These are phyloP conservation scores for Nemotelus nigrinus DNA, from an alignment of 2,888 invertebrate species.

Conservation along the genomic window DNA sequence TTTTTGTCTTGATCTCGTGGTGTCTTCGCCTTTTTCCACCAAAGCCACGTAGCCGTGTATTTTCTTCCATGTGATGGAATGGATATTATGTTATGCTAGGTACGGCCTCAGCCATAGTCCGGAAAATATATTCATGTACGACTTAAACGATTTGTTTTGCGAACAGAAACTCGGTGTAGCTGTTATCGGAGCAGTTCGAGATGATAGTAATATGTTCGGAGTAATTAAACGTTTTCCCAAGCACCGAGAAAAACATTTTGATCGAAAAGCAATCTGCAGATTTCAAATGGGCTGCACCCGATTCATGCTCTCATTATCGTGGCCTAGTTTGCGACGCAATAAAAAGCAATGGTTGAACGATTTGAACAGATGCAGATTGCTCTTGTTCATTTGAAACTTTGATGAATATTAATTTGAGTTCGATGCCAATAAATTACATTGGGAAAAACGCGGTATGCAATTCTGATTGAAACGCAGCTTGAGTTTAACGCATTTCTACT, in stretches of 20 bases:
- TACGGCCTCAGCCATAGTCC: background rate
- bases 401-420: too few relatives aligned
- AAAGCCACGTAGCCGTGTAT: slow-evolving; percentile 12
- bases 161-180: slow-evolving; percentile 1
- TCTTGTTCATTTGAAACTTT: too few relatives aligned
- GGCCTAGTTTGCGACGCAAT: slow-evolving; percentile 10
- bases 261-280: slow-evolving; percentile 26
- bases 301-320: slow-evolving; percentile 9
- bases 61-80: slow-evolving; percentile 37
- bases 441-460: too few relatives aligned
- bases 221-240: slow-evolving; percentile 44
- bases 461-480: too few relatives aligned
- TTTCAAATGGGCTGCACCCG: slow-evolving; percentile 29
- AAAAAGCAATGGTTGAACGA: too few relatives aligned
- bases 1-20: slow-evolving; percentile 27
- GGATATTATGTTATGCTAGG: slow-evolving; percentile 27
- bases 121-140: slow-evolving; percentile 26
- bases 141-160: slow-evolving; percentile 25
- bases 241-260: slow-evolving; percentile 27
- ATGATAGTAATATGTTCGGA: slow-evolving; percentile 30
- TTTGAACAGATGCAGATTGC: too few relatives aligned
- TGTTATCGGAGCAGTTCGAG: background rate
- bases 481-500: too few relatives aligned
- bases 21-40: slow-evolving; percentile 35
- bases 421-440: too few relatives aligned